phyloP scores from a whole-genome alignment of 2,113 vertebrate species.

The Otocyon megalotis region DNA sequence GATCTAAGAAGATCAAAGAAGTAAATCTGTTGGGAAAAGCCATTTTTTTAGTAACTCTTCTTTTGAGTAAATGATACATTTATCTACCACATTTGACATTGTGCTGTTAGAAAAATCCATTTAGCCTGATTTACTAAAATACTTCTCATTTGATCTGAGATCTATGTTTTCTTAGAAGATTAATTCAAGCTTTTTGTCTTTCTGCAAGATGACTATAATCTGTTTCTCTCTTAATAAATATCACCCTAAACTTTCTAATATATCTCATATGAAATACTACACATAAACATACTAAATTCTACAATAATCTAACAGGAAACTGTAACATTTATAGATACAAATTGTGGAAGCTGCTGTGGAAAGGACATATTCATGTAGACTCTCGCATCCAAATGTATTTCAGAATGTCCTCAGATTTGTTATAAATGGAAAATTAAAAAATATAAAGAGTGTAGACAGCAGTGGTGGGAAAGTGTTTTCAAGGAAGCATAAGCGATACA shows the following conservation, averaged over 20 bases:
- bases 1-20: background rate
- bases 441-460: background rate
- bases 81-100: background rate
- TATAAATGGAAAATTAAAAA: background rate
- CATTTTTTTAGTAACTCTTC: background rate
- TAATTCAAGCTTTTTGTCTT: constrained; percentile 38
- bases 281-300: background rate
- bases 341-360: background rate
- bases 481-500: background rate
- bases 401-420: background rate
- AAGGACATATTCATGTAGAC: background rate
- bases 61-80: constrained; percentile 24
- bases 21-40: background rate
- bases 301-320: background rate
- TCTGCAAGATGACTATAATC: constrained; percentile 2
- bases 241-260: background rate
- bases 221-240: constrained; percentile 47
- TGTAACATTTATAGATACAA: background rate
- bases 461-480: background rate
- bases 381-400: background rate
- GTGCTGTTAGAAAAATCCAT: background rate
- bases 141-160: background rate
- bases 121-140: constrained; percentile 41
- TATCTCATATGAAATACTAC: background rate
- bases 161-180: constrained; percentile 28